phyloP scores from a whole-genome alignment of 2,888 invertebrate genomes.

The Lydus trimaculatus region DNA sequence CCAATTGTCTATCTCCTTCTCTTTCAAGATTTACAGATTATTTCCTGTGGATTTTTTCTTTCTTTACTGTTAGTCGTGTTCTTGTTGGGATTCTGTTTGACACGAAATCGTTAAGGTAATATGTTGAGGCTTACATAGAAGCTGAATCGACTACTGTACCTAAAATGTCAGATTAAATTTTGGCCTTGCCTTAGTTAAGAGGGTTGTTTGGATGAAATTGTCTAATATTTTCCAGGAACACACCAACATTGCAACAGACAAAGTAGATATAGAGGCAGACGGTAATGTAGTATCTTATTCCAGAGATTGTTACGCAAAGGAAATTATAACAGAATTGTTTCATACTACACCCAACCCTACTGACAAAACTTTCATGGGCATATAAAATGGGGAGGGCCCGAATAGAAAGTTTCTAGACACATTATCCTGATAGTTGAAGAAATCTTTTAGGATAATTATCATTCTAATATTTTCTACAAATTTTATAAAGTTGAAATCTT shows the following conservation, averaged over 20 bases:
- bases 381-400: neutral
- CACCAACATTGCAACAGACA: conserved; percentile 22
- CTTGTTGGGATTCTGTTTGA: conserved; percentile 15
- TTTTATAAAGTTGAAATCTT: neutral
- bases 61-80: neutral
- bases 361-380: neutral
- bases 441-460: neutral
- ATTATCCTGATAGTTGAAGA: neutral
- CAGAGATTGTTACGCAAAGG: conserved; percentile 27
- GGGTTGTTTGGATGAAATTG: conserved; percentile 34
- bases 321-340: conserved; percentile 24
- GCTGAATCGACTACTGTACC: conserved; percentile 20
- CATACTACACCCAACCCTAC: conserved; percentile 10
- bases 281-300: neutral
- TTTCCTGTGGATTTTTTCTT: neutral
- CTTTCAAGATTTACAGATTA: neutral
- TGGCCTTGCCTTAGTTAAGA: conserved; percentile 27
- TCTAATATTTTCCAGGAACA: conserved; percentile 29
- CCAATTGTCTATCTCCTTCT: neutral
- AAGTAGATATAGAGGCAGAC: neutral
- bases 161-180: conserved; percentile 32
- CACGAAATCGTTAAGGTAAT: conserved; percentile 18
- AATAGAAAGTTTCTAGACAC: neutral
- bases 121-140: conserved; percentile 19
- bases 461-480: neutral